phyloP scores from a whole-genome alignment of 2,797 vertebrate genomes.

The Parauchenoglanis ngamensis region DNA sequence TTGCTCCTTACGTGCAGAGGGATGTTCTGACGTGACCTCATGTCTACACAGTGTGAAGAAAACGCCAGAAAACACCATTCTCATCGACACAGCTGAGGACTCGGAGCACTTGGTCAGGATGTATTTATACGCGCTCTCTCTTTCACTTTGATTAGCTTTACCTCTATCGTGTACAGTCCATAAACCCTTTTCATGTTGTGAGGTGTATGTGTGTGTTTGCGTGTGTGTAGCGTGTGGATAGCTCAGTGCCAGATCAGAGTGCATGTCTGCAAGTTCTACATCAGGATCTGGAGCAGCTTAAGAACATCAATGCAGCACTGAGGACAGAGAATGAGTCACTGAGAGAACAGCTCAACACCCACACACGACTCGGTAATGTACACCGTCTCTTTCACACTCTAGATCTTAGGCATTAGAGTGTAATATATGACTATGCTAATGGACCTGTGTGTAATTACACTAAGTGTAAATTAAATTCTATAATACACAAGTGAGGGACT shows the following conservation, averaged over 20 bases:
- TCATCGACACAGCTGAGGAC: conserved; percentile 73
- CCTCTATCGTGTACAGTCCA: not conserved
- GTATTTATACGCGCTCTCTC: not conserved
- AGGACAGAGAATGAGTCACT: conserved; percentile 80
- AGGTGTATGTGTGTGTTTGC: conserved; percentile 42
- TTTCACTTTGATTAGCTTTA: not conserved
- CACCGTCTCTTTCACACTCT: not conserved
- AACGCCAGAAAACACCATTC: conserved; percentile 75
- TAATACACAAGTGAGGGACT: not conserved
- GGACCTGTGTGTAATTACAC: not conserved
- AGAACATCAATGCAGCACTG: conserved; percentile 75
- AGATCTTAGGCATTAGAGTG: not conserved
- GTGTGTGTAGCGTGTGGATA: conserved; percentile 55
- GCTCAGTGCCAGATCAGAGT: conserved; percentile 58
- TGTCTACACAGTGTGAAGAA: conserved; percentile 66
- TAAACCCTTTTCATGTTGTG: not conserved
- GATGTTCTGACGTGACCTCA: conserved; percentile 72
- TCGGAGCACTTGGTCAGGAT: conserved; percentile 63
- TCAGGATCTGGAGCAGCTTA: conserved; percentile 79
- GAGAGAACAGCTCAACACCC: conserved; percentile 73
- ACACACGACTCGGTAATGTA: conserved; percentile 65
- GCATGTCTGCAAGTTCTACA: conserved; percentile 69
- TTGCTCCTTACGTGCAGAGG: conserved; percentile 69
- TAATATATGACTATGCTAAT: too few species aligned
- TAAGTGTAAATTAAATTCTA: not conserved